These are phyloP conservation scores for Phrixothrix hirtus DNA, from an alignment of 2,888 invertebrate species.

Conservation along the genomic window DNA sequence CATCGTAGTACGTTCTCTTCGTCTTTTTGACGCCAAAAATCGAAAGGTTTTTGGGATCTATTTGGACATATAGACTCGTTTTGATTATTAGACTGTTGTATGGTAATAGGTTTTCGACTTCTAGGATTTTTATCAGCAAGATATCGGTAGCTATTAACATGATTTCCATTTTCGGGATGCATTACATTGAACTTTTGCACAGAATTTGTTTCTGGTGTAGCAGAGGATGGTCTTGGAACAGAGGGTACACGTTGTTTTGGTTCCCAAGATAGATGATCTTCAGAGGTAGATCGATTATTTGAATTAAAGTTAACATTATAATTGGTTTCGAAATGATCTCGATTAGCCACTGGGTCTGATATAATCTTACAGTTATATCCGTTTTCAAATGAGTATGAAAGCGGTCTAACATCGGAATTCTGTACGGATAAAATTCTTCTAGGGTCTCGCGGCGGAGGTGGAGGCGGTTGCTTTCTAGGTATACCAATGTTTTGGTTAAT, in stretches of 20 bases:
- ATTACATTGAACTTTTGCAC: conserved; percentile 24
- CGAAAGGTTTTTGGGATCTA: conserved; percentile 59
- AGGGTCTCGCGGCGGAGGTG: conserved; percentile 78
- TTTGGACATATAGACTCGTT: conserved; percentile 1
- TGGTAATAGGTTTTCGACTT: conserved; percentile 73
- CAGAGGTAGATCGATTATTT: conserved; percentile 49
- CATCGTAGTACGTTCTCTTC: conserved; percentile 52
- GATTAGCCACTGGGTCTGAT: conserved; percentile 29
- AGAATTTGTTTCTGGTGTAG: conserved; percentile 49
- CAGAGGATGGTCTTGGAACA: conserved; percentile 51
- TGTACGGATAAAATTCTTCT: conserved; percentile 59
- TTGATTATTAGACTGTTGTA: conserved; percentile 53
- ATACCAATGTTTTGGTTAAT: conserved; percentile 3
- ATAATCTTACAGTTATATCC: conserved; percentile 13
- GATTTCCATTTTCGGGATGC: conserved; percentile 33
- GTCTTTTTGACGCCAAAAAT: conserved; percentile 69
- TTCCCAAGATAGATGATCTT: conserved; percentile 49
- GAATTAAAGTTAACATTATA: conserved; percentile 39
- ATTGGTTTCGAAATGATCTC: too few species aligned
- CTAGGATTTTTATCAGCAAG: conserved; percentile 73
- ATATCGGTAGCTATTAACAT: conserved; percentile 61
- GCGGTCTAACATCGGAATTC: conserved; percentile 55
- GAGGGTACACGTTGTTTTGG: conserved; percentile 37
- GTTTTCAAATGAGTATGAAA: conserved; percentile 61
- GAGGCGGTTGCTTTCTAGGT: conserved; percentile 61